Base-by-base conservation (phyloP, 2,888 invertebrate species). In the Andrena camellia region DNA sequence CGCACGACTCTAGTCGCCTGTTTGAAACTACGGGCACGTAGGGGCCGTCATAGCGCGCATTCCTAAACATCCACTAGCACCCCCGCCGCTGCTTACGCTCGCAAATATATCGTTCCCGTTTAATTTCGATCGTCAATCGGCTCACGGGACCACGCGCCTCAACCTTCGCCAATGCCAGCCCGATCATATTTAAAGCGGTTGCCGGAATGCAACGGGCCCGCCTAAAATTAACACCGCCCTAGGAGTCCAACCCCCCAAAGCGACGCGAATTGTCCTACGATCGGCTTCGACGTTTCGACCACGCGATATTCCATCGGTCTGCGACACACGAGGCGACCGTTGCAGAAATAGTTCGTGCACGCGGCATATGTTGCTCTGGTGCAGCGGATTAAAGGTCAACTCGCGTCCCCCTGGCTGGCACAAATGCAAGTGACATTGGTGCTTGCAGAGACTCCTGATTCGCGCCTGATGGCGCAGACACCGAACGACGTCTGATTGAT, bases 171-270 rank as follows among this genome's bases (percentile, higher is more conserved):
- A 57, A 73, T 64, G 59, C 50, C 64, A 64, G 13, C 57, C 29
- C 20, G 48, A 1, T 10, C 10, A 10, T 54, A 63, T 63, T 54
- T 60, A 10, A 68, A 52, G 20, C 50, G 50, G 50, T 1, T 23
- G 17, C 17, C 31, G 17, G 17, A 42, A 70, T 29, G 70, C n/a
- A 64, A 64, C 31, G 48, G 23, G 57, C 35, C 50, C 2, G 5
- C 33, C 71, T 63, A 63, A 54, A 77, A 77, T 72, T 77, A 77
- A 31, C 42, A 66, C n/a, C 2, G 3, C 42, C 42, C n/a, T 23
- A 13, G 1, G 17, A 35, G 2, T 1, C 2, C 29, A 31, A 31
- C n/a, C 42, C 42, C 10, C 42, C 13, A 17, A 42, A 17, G 1
- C 17, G 42, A 42, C 42, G 42, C 42, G 42, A 42, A 42, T 42